phyloP scores from a whole-genome alignment of 1,140 invertebrate genomes.

The Drosophila biarmipes region DNA sequence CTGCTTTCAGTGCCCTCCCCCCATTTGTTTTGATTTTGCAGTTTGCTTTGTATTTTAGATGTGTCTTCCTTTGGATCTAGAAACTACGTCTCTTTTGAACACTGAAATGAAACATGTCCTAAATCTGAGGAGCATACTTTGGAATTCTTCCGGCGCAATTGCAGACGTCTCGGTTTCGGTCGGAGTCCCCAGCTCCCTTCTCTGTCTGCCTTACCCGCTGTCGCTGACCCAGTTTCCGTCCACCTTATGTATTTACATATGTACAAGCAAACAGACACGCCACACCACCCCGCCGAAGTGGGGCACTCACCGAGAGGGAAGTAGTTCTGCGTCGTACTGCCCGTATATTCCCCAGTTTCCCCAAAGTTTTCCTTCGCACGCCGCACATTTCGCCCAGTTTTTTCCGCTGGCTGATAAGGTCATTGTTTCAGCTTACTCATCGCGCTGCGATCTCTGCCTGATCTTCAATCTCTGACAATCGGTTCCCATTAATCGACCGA shows the following conservation, averaged over 20 bases:
- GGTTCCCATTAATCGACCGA: constrained; percentile 41
- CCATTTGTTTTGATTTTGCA: constrained; percentile 27
- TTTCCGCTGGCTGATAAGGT: constrained; percentile 41
- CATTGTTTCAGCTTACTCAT: constrained; percentile 17
- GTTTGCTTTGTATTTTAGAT: too few species aligned
- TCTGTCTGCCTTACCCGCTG: constrained; percentile 34
- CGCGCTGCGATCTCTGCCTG: constrained; percentile 22
- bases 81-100: too few species aligned
- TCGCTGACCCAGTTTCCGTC: constrained; percentile 58
- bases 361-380: constrained; percentile 26
- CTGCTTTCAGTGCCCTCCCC: constrained; percentile 7
- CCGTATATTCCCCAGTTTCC: constrained; percentile 33
- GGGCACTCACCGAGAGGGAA: constrained; percentile 35
- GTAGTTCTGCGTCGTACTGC: constrained; percentile 35
- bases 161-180: constrained; percentile 24
- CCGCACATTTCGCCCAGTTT: constrained; percentile 15
- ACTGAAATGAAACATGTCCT: too few species aligned
- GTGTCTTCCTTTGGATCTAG: too few species aligned
- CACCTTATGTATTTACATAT: constrained; percentile 40
- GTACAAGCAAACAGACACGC: constrained; percentile 7
- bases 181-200: constrained; percentile 10
- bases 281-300: constrained; percentile 17
- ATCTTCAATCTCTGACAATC: constrained; percentile 37
- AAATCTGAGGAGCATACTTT: too few species aligned
- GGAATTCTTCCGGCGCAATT: constrained; percentile 15